Evolutionary conservation across 2,113 vertebrate species (phyloP).

Genomic region (Cygnus buccinator): DNA sequence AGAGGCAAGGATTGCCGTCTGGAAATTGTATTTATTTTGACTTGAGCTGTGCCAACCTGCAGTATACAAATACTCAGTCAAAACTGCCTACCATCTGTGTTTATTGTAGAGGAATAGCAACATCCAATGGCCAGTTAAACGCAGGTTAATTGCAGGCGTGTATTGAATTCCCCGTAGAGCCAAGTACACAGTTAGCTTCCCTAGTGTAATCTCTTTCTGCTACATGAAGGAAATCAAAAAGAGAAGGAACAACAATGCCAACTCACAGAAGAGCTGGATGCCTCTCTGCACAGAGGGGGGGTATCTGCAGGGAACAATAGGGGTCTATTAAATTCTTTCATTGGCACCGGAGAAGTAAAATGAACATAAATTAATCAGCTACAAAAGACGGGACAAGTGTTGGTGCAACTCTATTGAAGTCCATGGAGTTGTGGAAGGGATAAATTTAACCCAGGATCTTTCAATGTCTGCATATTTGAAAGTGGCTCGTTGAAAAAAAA

Average conservation of each 20-base stretch:
- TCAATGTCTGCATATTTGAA: constrained; percentile 10
- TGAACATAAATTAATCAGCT: constrained; percentile 58
- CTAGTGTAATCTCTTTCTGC: constrained; percentile 54
- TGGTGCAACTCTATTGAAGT: constrained; percentile 45
- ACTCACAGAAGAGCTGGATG: constrained; percentile 52
- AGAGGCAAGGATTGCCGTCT: constrained; percentile 40
- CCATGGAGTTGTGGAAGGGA: neutral
- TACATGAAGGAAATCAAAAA: constrained; percentile 67
- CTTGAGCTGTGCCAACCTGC: constrained; percentile 65
- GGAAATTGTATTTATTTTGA: constrained; percentile 70
- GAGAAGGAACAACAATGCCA: constrained; percentile 53
- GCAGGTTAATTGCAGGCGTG: constrained; percentile 57
- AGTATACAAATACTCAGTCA: constrained; percentile 61
- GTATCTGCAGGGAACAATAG: constrained; percentile 50
- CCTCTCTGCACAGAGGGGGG: neutral
- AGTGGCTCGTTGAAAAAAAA: constrained; percentile 27
- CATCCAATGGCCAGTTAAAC: constrained; percentile 51
- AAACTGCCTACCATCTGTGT: constrained; percentile 63
- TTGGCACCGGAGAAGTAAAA: constrained; percentile 8
- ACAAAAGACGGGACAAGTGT: constrained; percentile 28
- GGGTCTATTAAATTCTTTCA: constrained; percentile 55
- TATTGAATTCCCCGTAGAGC: constrained; percentile 44
- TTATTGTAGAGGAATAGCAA: constrained; percentile 40
- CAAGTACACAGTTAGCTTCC: constrained; percentile 11
- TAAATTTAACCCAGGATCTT: constrained; percentile 42